Evolutionary conservation across 2,113 vertebrate species (phyloP), one percentile per base, ranked within the genome.

Genomic region (Dromaius novaehollandiae): DNA sequence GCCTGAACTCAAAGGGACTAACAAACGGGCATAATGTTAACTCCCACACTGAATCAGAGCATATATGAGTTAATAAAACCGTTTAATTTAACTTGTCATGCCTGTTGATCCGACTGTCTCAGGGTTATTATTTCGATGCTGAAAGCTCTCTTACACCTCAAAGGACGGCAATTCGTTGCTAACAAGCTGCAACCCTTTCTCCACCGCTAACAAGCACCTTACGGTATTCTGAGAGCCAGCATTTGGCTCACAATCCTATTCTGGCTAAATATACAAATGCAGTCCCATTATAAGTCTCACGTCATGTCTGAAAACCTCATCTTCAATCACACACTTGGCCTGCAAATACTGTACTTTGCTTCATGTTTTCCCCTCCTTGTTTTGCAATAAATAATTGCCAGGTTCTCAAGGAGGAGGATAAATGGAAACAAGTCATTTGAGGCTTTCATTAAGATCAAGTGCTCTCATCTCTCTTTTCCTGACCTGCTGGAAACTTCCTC

Each of bases 401-500:
- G 56, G 86, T 65, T 92, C 79, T 90, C 93, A 58, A 83, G 63
- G 80, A 90, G 73, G 73, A 50, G 73, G 86, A 48, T 61, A 86
- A 88, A 82, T 84, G 89, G 91, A 92, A 95, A 61, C 25, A n/a
- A 86, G 66, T 40, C 86, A 25, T 82, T 82, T 55, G 82, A 82
- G 70, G 88, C 61, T 11, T 60, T 75, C 82, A 60, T 92, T 80
- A 79, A 90, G 73, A 81, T 56, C 80, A 40, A 93, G 56, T 50
- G 70, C 70, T 81, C 90, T 84, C 88, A 55, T 88, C 73, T 42
- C 40, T 95, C 80, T 88, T 64, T 70, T 56, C 79, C 68, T 86
- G 95, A 93, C 76, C 92, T 90, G 76, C 86, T 95, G 90, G 64
- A 68, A 92, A 90, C 80, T 66, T 94, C 64, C 86, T 77, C 83